Base-by-base conservation (phyloP, 2,888 invertebrate species). In the Cerastis leucographa region DNA sequence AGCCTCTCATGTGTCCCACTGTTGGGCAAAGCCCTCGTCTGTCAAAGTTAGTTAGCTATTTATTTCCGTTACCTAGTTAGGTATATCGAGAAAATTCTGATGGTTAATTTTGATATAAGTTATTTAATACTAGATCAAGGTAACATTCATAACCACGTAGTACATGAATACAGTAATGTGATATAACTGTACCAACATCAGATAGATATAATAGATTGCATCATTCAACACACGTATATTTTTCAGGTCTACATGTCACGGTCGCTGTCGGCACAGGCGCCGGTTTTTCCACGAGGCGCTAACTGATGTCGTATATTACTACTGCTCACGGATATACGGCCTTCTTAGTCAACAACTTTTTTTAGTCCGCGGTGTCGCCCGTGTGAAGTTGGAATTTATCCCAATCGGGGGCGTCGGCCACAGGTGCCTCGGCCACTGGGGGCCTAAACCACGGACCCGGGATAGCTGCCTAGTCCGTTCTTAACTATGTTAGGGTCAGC, bases 211-310 rank as follows among this genome's bases (percentile, higher is more conserved):
- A 64, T 17, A 42, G 5, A 54, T 69, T 61, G 46, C 71, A 42
- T 69, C 51, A 74, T 14, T n/a, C 51, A 17, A 54, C 12, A 17
- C 40, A 35, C 54, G n/a, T 54, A 56, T 62, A 42, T 29, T n/a
- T 56, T 78, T 29, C 61, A 70, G 51, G 40, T 22, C 22, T 65
- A 40, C 59, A 35, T 54, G 68, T 44, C 64, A 49, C 12, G 40
- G 68, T 19, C 42, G 44, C 12, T 29, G 68, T 25, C 46, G 46
- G 49, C 71, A 76, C 61, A 5, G 11, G 51, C 75, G 64, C 29
- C 14, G 81, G 81, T 56, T 84, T 83, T 83, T 66, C 84, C 77
- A 12, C 65, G 40, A 14, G 51, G 59, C 29, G n/a, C 56, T 49
- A 46, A 35, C 35, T 44, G 12, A 65, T 71, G 66, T 62, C 17